Base-by-base conservation (phyloP, 23 tunicate genomes). In the Phallusia fumigata region DNA sequence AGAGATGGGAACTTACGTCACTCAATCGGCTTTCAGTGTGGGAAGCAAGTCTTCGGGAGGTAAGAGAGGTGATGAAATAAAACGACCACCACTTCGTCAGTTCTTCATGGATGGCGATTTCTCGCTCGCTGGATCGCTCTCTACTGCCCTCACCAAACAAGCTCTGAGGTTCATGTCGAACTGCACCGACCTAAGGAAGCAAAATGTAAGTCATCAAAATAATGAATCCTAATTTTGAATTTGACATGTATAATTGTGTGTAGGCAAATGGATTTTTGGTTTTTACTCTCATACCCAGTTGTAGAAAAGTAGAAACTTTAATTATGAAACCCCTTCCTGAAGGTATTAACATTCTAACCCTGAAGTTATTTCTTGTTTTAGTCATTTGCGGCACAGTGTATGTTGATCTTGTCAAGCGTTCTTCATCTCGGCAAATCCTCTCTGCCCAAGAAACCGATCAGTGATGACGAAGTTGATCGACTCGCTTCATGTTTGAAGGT, bases 81-180 rank as follows among this genome's bases (percentile, higher is more conserved):
- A 78, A 24, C 87, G 93, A 5, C 99, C 99, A 12, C 96, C 99
- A 22, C 93, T 96, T 16, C 90, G 92, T 31, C 85, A 88, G 34
- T 96, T 96, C 78, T 91, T 96, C 90, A 90, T 96, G 96, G 85
- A 88, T 22, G 99, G 99, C 13, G 87, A 96, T 49, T 96, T 96
- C 79, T 75, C 96, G 8, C 74, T 91, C 30, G 91, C 93, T 0
- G 90, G 97, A 1, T 78, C 92, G 3, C 90, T 96, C 18, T 85
- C 96, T 22, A 96, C 99, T 19, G 88, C 99, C 0, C 90, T 96
- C 45, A 96, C 99, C 36, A 96, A 96, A 78, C 96, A 92, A 82
- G 97, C 88, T 30, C 83, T 96, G 31, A 84, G 96, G 40, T 96
- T 91, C 45, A 30, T 40, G 65, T 45, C 79, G 18, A 76, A 36